Conservation (phyloP, 2,888 invertebrate species). For the Onthophagus sagittarius region DNA sequence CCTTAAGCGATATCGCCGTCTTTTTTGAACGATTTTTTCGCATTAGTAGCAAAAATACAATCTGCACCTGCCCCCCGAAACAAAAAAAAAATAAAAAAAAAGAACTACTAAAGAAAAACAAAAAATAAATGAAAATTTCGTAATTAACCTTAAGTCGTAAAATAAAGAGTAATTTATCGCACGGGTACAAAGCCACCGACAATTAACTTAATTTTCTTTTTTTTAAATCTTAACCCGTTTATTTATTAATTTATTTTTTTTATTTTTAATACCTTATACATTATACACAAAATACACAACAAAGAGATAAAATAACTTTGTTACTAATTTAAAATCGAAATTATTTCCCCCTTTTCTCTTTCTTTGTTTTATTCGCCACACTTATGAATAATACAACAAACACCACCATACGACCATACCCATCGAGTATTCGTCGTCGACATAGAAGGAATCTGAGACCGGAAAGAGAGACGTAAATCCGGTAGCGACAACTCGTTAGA, state of each 20-base stretch:
- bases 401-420: not conserved
- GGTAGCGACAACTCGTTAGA: constrained; percentile 31
- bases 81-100: not conserved
- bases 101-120: not conserved
- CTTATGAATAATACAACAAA: not conserved
- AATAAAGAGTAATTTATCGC: not conserved
- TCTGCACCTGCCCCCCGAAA: constrained; percentile 23
- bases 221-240: not conserved
- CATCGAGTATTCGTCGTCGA: not conserved
- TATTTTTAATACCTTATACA: not conserved
- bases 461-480: constrained; percentile 24
- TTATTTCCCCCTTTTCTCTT: not conserved
- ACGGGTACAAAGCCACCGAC: not conserved
- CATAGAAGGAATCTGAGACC: not conserved
- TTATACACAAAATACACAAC: too few relatives aligned
- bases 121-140: not conserved
- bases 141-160: not conserved
- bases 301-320: not conserved
- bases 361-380: not conserved
- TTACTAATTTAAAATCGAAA: not conserved
- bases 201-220: not conserved
- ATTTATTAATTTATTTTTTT: not conserved
- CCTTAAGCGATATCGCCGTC: constrained; percentile 17
- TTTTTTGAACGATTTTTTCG: constrained; percentile 11
- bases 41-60: not conserved